Base-by-base conservation (phyloP, 2,888 invertebrate genomes). In the Anthophora plumipes region DNA sequence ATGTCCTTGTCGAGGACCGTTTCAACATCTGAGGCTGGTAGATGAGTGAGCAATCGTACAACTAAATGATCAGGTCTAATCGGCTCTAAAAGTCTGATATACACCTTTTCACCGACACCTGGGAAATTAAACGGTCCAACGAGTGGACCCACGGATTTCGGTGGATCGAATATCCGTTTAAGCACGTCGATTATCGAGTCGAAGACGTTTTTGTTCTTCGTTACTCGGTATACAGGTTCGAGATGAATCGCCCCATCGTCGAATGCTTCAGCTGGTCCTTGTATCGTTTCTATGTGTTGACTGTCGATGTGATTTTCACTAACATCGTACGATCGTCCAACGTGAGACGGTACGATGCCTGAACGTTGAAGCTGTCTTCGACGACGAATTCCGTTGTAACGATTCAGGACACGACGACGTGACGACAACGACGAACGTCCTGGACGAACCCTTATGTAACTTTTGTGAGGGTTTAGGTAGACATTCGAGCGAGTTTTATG, bases 41-140 rank as follows among this genome's bases (percentile, higher is more conserved):
- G 9, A 1, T 82, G 70, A 0, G 85, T 85, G 12, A 88, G 50
- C 43, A 92, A 66, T 46, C 90, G 88, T 8, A 92, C 84, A 7
- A 89, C 83, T 6, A 92, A 76, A 43, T 84, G 88, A 41, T 87
- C 80, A 4, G 86, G 73, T 0, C 88, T 79, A 0, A 83, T 52
- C 0, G 88, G 81, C 0, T 88, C 87, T 25, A 88, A 14, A 11
- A 90, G 85, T 7, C 90, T 82, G 25, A 92, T 83, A 57, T 85
- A 92, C 0, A 92, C 88, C n/a, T 89, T 85, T 5, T 88, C 87
- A 0, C 83, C 84, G 1, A 89, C 39, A 0, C 92, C 89, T 0
- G 92, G 91, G 4, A 92, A 73, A 2, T 87, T 60, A 0, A 92
- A 82, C 0, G 92, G 91, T 0, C 92, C 91, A 7, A 92, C 87